Evolutionary conservation across 1,140 invertebrate species (phyloP).

Genomic region (Drosophila rufa): DNA sequence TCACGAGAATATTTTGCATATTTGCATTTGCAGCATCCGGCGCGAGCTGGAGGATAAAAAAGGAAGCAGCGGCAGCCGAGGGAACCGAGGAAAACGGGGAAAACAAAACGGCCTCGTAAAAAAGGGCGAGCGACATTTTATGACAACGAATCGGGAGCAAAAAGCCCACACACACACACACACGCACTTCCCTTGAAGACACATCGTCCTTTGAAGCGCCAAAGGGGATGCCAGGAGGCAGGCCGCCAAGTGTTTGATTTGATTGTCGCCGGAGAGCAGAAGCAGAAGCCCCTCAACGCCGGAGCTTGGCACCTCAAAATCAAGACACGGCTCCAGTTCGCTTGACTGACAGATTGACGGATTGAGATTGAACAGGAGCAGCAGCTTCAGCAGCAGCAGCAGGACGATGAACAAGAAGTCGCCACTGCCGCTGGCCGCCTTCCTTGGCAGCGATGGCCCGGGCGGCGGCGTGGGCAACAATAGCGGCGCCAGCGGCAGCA

Average conservation of each 20-base stretch:
- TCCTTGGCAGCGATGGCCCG: slow-evolving; percentile 53
- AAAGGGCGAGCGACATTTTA: slow-evolving; percentile 70
- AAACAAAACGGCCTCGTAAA: slow-evolving; percentile 64
- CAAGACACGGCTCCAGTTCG: not conserved
- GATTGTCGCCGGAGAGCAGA: slow-evolving; percentile 52
- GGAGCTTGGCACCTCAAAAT: slow-evolving; percentile 1
- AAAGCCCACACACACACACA: slow-evolving; percentile 22
- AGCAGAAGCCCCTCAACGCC: not conserved
- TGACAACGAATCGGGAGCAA: slow-evolving; percentile 57
- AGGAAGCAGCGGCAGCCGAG: not conserved
- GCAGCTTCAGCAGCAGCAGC: slow-evolving; percentile 6
- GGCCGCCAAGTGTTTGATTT: slow-evolving; percentile 72
- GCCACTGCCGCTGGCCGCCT: slow-evolving; percentile 72
- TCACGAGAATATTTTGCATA: slow-evolving; percentile 67
- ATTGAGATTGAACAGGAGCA: slow-evolving; percentile 43
- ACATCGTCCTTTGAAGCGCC: not conserved
- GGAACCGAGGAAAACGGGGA: slow-evolving; percentile 5
- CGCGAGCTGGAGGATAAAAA: slow-evolving; percentile 23
- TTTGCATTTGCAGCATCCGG: slow-evolving; percentile 82
- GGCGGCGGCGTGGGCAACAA: slow-evolving; percentile 39
- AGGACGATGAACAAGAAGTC: slow-evolving; percentile 76
- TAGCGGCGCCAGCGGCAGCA: slow-evolving; percentile 40
- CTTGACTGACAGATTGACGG: slow-evolving; percentile 52
- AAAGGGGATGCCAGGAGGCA: slow-evolving; percentile 61
- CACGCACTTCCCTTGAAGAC: not conserved